Evolutionary conservation across 35 echinoderm and acorn worm species (phyloP), one percentile per base, ranked within the genome.

Genomic region (Lytechinus variegatus): DNA sequence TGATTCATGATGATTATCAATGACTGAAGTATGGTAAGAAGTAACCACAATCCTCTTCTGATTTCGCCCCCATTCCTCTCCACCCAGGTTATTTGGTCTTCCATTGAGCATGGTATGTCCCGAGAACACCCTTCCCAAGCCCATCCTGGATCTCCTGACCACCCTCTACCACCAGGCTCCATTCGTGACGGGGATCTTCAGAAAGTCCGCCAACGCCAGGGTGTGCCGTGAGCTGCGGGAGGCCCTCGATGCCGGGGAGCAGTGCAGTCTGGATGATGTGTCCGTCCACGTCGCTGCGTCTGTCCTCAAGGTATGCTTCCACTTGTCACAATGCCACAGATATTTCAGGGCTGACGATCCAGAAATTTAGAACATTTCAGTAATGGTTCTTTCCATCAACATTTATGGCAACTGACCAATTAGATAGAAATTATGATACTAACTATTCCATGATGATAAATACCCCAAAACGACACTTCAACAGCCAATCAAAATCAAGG

Each of bases 161-260:
- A 94, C 97, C 95, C 66, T 99, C 52, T 97, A 99, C 95, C 87
- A 98, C 94, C 97, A 99, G 55, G 98, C 96, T 28, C 98, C 98
- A 51, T 99, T 98, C 94, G 96, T 95, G 57, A 97, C 96, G 3
- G 98, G 98, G 52, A 96, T 99, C 95, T 99, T 99, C 92, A 89
- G 98, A 54, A 99, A 99, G 66, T 99, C 98, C 9, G 97, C 97
- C 86, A 99, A 99, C 86, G 98, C 97, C 21, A 91, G 98, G 54
- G 86, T 99, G 16, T 96, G 92, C 16, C 94, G 97, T 12, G 98
- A 99, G 87, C 96, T 99, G 33, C 97, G 95, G 89, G 96, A 96
- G 57, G 96, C 95, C 51, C 91, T 99, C 24, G 96, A 97, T 52
- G 96, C 97, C 5, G 98, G 97, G 10, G 97, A 98, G 56, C 53